Base-by-base conservation (phyloP, 2,888 invertebrate species). In the Apoderus coryli region DNA sequence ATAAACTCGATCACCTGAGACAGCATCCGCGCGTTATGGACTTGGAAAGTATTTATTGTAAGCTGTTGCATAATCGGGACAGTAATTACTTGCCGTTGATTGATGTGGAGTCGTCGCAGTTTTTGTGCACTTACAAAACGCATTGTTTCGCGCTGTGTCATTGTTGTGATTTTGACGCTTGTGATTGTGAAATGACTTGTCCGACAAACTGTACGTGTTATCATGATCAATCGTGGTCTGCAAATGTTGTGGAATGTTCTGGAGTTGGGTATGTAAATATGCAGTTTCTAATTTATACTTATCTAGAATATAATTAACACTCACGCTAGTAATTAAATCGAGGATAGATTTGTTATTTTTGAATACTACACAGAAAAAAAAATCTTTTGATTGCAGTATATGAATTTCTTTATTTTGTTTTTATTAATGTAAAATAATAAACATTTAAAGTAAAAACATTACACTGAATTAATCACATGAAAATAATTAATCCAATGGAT, bases 161-260 rank as follows among this genome's bases (percentile, higher is more conserved):
- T 54, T 93, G 93, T 63, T 93, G 93, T 61, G 89, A 90, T 57
- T 93, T 88, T 60, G 90, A 89, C 57, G 88, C 88, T 30, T 93
- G 93, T 64, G 93, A 93, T 62, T 93, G 93, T 64, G 86, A 90
- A 65, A 90, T 90, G 84, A 88, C 84, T 43, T 93, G 93, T 56
- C 93, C 93, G 27, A 71, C 69, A 25, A 86, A 88, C 57, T 93
- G 93, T 65, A 82, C 82, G 36, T 93, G 93, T 55, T 92, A 88
- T 64, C 88, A 89, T 55, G 90, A 93, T 62, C 81, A 85, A 52
- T 76, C 82, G 31, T 92, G 90, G 88, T 76, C 81, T 11, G 82
- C 85, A 2, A 90, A 90, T 55, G 82, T 90, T 43, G 89, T 90
- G 43, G 86, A 88, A 59, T 90, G 90, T 60, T 84, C 84, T 10